Base-by-base conservation (phyloP, 2,797 vertebrate species). In the Gouania willdenowi region DNA sequence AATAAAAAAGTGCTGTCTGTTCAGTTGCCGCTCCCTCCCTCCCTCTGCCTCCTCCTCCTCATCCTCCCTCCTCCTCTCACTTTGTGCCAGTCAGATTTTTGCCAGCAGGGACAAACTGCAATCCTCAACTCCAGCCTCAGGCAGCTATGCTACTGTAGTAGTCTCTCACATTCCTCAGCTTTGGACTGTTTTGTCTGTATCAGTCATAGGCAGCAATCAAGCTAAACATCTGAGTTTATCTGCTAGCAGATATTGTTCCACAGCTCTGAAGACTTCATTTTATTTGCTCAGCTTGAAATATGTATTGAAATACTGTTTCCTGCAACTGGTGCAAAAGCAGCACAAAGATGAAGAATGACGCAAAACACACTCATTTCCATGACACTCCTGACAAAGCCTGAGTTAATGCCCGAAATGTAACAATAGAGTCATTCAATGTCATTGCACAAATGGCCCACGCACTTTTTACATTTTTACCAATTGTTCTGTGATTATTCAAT, bases 11-110 rank as follows among this genome's bases (percentile, higher is more conserved):
- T 41, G 45, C 43, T 14, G 54, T 51, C 66, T 59, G 58, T 58
- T 74, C 33, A 37, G 47, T 75, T 23, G 66, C 63, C 71, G 69
- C 78, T 71, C 73, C 75, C 55, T 71, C 73, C 75, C 55, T 63
- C 68, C 17, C 2, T 22, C 41, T 37, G 23, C 45, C 38, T 40
- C 60, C 65, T 61, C 64, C 47, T 37, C 40, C 34, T 21, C 37
- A 54, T 60, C 62, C 52, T 38, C 41, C 52, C 40, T 38, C 54
- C 41, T 74, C 51, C 37, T 75, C 54, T 8, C 47, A 65, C 48
- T 17, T 52, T 35, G 35, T 38, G 59, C n/a, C 11, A 62, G 51
- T 52, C 61, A 48, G 61, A 38, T 48, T 72, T 40, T 49, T 31
- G 65, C 55, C 64, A 66, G 64, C 39, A 55, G 56, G 60, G 55